Evolutionary conservation across 2,797 vertebrate species (phyloP), one percentile per base, ranked within the genome.

Genomic region (Gorsachius magnificus): DNA sequence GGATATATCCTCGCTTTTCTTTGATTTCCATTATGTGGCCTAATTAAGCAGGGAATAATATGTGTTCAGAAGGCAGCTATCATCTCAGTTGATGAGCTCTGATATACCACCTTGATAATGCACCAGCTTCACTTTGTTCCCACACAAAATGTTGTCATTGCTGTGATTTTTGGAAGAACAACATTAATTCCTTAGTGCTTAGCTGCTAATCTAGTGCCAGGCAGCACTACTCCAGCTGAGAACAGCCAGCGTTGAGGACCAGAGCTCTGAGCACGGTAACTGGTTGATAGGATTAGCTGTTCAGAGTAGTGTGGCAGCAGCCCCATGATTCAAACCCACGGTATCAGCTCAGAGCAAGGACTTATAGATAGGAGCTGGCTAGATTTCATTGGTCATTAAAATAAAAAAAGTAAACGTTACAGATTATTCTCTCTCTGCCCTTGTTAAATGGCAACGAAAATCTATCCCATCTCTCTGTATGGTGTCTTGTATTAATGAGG

Each of bases 401-500:
- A 80, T 36, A 50, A 91, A 94, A 94, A 85, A 87, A 89, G 57
- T 60, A 89, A 96, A 86, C n/a, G 4, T 71, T 96, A 83, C 68
- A 89, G 64, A 93, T 94, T 90, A 94, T 89, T 72, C 31, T 82
- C 85, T 94, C 77, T 83, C 79, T 97, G 93, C 57, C 95, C 92
- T 96, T 96, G 89, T 93, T 94, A 96, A 89, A 93, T 87, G 68
- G 74, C 93, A 95, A 93, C 94, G 96, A 95, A 95, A 96, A 91
- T 96, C 75, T 78, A 87, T 97, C 90, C 69, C 70, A 64, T 91
- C 60, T 97, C 92, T 74, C 93, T 80, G 74, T 95, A 66, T 93
- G 94, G 61, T 94, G 81, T 95, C 97, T 95, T 95, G 86, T 96
- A 95, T 95, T 98, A 98, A 98, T 97, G 97, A 98, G 94, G 91